phyloP scores from a whole-genome alignment of 2,888 invertebrate genomes.

The Drosophila pseudotalamancana region DNA sequence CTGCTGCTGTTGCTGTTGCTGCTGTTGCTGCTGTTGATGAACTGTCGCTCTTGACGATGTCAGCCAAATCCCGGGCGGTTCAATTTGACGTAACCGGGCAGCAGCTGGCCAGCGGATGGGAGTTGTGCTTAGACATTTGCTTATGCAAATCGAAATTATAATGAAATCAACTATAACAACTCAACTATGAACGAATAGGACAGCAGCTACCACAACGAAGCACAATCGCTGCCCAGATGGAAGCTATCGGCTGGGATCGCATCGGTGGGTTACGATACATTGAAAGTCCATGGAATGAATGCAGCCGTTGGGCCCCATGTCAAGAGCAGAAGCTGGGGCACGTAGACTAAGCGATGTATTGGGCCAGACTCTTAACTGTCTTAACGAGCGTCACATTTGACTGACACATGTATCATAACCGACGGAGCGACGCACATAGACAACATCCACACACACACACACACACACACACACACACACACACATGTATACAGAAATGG shows the following conservation, averaged over 20 bases:
- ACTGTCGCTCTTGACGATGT: conserved; percentile 50
- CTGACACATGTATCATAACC: conserved; percentile 54
- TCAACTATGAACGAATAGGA: conserved; percentile 16
- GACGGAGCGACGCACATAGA: too few species aligned
- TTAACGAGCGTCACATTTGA: conserved; percentile 50
- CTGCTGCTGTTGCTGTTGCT: conserved; percentile 24
- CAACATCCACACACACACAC: not conserved
- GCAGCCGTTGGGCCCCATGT: conserved; percentile 31
- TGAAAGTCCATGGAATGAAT: conserved; percentile 32
- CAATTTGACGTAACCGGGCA: conserved; percentile 17
- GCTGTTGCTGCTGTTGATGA: conserved; percentile 21
- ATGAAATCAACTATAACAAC: conserved; percentile 74
- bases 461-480: not conserved
- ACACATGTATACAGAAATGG: not conserved
- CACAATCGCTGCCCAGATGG: conserved; percentile 11
- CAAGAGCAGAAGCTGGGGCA: conserved; percentile 30
- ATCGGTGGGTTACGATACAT: conserved; percentile 21
- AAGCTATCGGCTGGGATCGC: not conserved
- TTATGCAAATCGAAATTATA: conserved; percentile 81
- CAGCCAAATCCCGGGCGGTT: conserved; percentile 61
- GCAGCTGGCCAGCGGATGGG: not conserved
- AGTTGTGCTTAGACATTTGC: conserved; percentile 74
- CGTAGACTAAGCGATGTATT: conserved; percentile 51
- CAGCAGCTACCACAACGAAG: conserved; percentile 3
- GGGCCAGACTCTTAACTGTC: conserved; percentile 43